Conservation (phyloP, 1,140 invertebrate genomes). For the Lanistes nyassanus region DNA sequence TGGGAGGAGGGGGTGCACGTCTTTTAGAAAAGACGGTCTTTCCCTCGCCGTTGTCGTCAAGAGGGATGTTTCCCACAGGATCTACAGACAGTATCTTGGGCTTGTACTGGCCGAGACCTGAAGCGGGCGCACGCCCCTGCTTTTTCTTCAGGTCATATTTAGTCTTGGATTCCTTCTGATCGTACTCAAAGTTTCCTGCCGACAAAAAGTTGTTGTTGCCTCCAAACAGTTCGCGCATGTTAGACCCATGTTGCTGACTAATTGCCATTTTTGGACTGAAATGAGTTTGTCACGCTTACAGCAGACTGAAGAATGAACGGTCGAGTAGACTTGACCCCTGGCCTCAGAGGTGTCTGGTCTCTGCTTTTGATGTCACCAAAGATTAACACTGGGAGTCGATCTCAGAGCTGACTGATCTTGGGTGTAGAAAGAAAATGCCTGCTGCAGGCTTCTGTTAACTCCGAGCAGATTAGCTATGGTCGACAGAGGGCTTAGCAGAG, state of each 20-base stretch:
- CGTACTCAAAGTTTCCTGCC: constrained; percentile 15
- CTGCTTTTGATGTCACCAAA: not conserved
- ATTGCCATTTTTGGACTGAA: not conserved
- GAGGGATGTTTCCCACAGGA: not conserved
- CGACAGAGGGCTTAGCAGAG: no score
- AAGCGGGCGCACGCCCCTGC: not conserved
- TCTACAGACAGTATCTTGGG: constrained; percentile 29
- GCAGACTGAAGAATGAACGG: not conserved
- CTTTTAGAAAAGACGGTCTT: not conserved
- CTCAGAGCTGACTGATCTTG: no score
- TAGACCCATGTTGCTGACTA: constrained; percentile 21
- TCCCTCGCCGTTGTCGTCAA: no score
- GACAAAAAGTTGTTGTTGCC: not conserved
- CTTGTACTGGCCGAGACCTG: constrained; percentile 30
- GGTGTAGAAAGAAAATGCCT: no score
- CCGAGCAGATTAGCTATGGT: no score
- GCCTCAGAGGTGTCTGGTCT: not conserved
- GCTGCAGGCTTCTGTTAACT: no score
- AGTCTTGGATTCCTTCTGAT: constrained; percentile 25
- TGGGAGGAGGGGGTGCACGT: not conserved
- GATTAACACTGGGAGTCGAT: no score
- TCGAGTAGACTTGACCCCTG: not conserved
- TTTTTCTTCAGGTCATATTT: constrained; percentile 28
- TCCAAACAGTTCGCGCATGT: constrained; percentile 26
- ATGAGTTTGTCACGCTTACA: not conserved